These are phyloP conservation scores for Drosophila rhopaloa DNA, from an alignment of 1,140 invertebrate species.

Conservation along the genomic window DNA sequence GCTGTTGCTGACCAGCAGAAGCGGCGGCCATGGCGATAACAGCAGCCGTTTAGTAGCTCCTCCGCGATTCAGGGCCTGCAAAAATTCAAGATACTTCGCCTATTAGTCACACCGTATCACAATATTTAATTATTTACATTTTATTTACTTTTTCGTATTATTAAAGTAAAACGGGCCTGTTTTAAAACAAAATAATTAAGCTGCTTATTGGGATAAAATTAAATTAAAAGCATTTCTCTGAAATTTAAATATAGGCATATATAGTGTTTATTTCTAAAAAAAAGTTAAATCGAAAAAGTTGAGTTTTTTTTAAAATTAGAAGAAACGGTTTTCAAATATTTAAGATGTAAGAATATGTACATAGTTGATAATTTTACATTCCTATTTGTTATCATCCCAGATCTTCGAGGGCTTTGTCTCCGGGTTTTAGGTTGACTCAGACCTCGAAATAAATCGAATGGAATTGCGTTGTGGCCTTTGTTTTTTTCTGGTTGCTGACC, in stretches of 20 bases:
- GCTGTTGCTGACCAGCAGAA: conserved; percentile 79
- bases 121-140: not conserved
- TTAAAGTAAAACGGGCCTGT: no score
- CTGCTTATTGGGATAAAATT: no score
- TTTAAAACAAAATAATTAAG: not conserved
- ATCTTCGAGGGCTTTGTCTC: conserved; percentile 12
- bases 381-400: not conserved
- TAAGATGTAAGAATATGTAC: no score
- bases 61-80: conserved; percentile 58
- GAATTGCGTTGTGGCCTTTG: conserved; percentile 36
- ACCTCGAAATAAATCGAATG: conserved; percentile 16
- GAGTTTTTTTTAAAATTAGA: no score
- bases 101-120: conserved; percentile 7
- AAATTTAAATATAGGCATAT: no score
- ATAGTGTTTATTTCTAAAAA: no score
- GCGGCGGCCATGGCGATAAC: conserved; percentile 78
- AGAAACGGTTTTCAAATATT: no score
- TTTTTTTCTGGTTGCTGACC: conserved; percentile 7
- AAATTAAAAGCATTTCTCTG: no score
- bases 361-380: not conserved
- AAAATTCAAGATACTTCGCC: conserved; percentile 12
- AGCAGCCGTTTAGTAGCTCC: conserved; percentile 60
- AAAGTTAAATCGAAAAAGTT: no score
- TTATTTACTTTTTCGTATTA: no score
- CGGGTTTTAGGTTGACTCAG: conserved; percentile 19